These are phyloP conservation scores for Nasonia giraulti DNA, from an alignment of 1,140 invertebrate species.

Conservation along the genomic window DNA sequence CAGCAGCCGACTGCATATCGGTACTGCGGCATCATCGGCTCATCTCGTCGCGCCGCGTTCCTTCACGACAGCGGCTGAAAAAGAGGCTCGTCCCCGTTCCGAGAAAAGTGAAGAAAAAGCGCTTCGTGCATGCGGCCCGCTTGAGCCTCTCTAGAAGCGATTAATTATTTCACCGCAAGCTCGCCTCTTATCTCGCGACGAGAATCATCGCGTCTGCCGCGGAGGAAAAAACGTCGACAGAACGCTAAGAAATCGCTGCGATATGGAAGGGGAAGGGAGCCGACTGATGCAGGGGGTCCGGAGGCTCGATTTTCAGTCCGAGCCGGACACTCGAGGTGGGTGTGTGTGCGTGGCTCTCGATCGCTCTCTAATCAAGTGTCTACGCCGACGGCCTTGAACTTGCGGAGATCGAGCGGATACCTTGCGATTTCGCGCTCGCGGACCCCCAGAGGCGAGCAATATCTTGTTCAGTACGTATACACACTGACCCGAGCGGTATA, in stretches of 20 bases:
- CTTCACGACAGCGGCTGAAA: not conserved
- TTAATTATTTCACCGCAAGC: slow-evolving; percentile 7
- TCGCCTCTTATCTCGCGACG: slow-evolving; percentile 3
- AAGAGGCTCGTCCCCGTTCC: not conserved
- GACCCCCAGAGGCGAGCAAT: not conserved
- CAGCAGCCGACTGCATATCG: not conserved
- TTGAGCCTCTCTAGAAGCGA: slow-evolving; percentile 9
- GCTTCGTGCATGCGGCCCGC: not conserved
- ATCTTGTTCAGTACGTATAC: not conserved
- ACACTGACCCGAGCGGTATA: no score
- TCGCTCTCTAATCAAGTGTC: no score
- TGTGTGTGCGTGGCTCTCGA: no score
- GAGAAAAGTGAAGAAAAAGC: not conserved
- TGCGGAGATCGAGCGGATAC: not conserved
- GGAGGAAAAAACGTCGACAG: no score
- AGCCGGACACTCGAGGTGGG: no score
- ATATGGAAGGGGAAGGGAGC: not conserved
- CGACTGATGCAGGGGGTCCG: not conserved
- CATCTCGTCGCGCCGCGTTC: not conserved
- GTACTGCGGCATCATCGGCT: not conserved
- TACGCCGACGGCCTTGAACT: not conserved
- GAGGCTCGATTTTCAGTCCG: not conserved
- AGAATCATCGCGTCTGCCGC: not conserved
- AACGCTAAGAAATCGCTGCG: not conserved
- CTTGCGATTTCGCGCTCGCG: not conserved